These are phyloP conservation scores for Urophycis tenuis DNA, from an alignment of 2,797 vertebrate genomes.

Conservation along the genomic window DNA sequence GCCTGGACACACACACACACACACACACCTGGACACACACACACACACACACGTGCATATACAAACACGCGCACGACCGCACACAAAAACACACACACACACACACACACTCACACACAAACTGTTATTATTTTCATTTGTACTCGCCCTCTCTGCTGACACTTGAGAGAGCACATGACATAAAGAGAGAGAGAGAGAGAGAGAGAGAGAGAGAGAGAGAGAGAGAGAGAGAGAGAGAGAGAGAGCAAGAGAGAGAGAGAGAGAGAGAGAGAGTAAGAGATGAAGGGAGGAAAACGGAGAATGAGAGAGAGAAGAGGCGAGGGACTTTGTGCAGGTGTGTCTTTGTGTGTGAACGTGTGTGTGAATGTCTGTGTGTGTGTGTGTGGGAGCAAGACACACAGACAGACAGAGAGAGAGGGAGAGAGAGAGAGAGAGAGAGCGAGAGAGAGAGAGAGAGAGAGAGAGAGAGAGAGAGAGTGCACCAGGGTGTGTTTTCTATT, in stretches of 20 bases:
- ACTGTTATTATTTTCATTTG: slow-evolving; percentile 16
- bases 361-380: not conserved
- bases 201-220: not conserved
- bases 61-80: slow-evolving; percentile 39
- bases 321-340: no score
- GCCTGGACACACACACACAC: slow-evolving; percentile 1
- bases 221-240: not conserved
- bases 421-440: slow-evolving; percentile 1
- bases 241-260: not conserved
- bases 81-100: slow-evolving; percentile 41
- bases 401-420: not conserved
- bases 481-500: slow-evolving; percentile 49
- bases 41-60: slow-evolving; percentile 30
- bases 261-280: not conserved
- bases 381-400: not conserved
- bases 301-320: no score
- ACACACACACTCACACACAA: slow-evolving; percentile 28
- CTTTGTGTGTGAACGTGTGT: no score
- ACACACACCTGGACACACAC: slow-evolving; percentile 11
- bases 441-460: slow-evolving; percentile 5
- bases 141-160: not conserved
- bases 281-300: no score
- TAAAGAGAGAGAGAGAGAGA: not conserved
- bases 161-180: not conserved
- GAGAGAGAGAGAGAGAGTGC: slow-evolving; percentile 22